Evolutionary conservation across 2,888 invertebrate species (phyloP).

Genomic region (Galeopsomyia nigrocyanea): DNA sequence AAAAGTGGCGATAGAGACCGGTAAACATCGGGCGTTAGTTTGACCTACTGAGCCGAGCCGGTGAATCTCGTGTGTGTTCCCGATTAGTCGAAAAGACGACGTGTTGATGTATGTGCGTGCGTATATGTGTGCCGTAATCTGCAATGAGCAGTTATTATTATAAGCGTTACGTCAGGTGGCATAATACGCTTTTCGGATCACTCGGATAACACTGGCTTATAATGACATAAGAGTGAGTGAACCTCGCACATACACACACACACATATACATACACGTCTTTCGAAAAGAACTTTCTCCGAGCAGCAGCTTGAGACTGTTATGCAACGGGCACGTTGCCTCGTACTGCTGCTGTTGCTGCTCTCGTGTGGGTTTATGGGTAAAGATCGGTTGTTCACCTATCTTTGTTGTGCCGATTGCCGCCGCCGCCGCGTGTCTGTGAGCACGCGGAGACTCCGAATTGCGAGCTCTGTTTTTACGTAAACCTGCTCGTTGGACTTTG

Average conservation of each 20-base stretch:
- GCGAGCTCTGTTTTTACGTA: too few relatives aligned
- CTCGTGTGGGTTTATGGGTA: neutral
- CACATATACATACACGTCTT: constrained; percentile 9
- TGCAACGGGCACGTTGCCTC: constrained; percentile 17
- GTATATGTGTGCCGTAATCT: constrained; percentile 14
- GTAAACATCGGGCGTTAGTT: too few relatives aligned
- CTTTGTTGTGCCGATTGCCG: constrained; percentile 3
- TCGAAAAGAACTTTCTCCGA: constrained; percentile 44
- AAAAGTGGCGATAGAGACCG: too few relatives aligned
- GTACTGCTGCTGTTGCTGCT: too few relatives aligned
- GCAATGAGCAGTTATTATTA: constrained; percentile 15
- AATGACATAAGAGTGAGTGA: constrained; percentile 34
- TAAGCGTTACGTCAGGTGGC: constrained; percentile 36
- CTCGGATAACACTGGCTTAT: constrained; percentile 3
- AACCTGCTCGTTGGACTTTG: too few relatives aligned
- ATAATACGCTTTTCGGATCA: constrained; percentile 27
- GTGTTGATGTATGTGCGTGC: too few relatives aligned
- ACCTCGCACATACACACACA: neutral
- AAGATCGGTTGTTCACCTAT: constrained; percentile 41
- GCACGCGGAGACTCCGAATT: neutral
- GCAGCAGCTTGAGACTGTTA: constrained; percentile 3
- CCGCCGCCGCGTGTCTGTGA: neutral
- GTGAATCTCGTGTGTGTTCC: too few relatives aligned
- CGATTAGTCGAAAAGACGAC: too few relatives aligned
- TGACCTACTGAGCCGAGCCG: too few relatives aligned